A percentile compares a stretch with the other conserved stretches of the same genome.
Evolutionary conservation across 2,113 vertebrate genomes (phyloP).

Genomic region (Machaerirhynchus nigripectus): DNA sequence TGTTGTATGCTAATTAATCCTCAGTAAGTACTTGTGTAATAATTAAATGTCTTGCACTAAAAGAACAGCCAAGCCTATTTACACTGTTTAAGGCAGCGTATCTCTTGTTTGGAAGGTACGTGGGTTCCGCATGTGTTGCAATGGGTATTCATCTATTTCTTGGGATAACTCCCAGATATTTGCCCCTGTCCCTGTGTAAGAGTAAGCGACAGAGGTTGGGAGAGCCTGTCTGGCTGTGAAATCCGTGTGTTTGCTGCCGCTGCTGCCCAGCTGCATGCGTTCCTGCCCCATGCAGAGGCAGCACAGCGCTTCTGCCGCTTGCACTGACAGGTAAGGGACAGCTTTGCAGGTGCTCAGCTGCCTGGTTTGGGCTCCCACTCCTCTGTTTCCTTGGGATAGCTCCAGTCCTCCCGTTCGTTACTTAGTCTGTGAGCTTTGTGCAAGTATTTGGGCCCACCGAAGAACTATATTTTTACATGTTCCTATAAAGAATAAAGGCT

Average conservation of each 20-base stretch:
- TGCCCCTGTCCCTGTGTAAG: background rate
- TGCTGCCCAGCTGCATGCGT: background rate
- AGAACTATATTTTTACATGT: background rate
- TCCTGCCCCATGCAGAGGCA: background rate
- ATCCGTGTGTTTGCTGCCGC: background rate
- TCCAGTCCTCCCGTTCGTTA: background rate
- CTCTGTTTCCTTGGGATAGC: background rate
- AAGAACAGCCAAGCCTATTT: background rate
- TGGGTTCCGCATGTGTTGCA: background rate
- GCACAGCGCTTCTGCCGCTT: background rate
- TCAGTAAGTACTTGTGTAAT: slow-evolving; percentile 22
- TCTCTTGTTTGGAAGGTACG: background rate
- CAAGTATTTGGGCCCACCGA: background rate
- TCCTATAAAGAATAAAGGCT: background rate
- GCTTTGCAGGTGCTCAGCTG: background rate
- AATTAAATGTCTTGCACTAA: slow-evolving; percentile 44
- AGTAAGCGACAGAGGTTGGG: background rate
- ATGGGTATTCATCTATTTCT: background rate
- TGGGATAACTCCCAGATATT: background rate
- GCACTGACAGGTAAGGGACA: background rate
- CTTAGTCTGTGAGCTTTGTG: background rate
- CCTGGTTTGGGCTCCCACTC: background rate
- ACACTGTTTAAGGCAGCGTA: background rate
- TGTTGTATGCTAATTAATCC: slow-evolving; percentile 31
- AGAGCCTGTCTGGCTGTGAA: background rate